Evolutionary conservation across 2,888 invertebrate genomes (phyloP), one percentile per base, ranked within the genome.

Genomic region (Sphaerophoria rueppellii): DNA sequence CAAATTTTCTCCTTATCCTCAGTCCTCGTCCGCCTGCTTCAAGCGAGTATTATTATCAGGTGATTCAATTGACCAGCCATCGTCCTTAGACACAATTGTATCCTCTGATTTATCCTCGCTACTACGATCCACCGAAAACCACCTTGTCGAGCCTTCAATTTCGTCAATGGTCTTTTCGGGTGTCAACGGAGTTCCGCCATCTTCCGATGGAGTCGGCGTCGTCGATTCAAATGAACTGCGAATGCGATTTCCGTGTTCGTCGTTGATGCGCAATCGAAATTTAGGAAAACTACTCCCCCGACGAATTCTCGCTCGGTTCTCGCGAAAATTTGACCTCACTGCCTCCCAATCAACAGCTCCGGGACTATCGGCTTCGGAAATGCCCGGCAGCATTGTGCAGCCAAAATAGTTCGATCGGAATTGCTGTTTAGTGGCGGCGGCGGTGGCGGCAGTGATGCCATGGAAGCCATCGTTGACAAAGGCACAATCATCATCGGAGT

Each of bases 381-480:
- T 89, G 32, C 70, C 86, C 43, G 87, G 87, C 75, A 78, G 80
- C 72, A 69, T 54, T 4, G 72, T 65, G 32, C 88, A 88, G 70
- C 87, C 88, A 40, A 82, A 70, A 58, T 40, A 63, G 43, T 86
- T 87, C 32, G 86, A 76, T 35, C 77, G 82, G 32, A 52, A 82
- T 48, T 79, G 76, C 24, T 74, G 74, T 37, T 58, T 70, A 11
- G 86, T 72, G 63, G 76, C 74, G 11, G 69, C 43, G 35, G 85
- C 72, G 7, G 86, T 72, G 63, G 76, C 74, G 11, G 69, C 43
- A 32, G 85, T 71, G 16, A 71, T 61, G 32, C 69, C 65, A 11
- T 50, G 70, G 58, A 87, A 87, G 24, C 72, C 86, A 34, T 81
- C 78, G 78, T 89, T 91, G 65, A 89, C 89, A 63, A 89, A 90